Conservation (phyloP, 1,140 invertebrate species). For the Drosophila melanica region DNA sequence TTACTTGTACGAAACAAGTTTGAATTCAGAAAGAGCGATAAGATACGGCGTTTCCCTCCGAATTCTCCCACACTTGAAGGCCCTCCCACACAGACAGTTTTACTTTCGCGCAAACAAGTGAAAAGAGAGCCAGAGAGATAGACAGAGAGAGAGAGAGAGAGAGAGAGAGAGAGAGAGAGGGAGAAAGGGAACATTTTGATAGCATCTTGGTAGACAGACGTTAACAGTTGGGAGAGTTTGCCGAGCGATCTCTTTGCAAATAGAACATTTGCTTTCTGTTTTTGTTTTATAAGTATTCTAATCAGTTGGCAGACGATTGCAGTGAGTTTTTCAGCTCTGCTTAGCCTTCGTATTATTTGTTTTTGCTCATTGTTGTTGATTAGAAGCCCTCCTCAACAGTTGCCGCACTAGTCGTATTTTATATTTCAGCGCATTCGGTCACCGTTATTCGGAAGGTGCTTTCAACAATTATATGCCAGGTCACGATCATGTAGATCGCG, state of each 20-base stretch:
- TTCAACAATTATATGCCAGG: background rate
- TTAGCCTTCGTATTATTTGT: conserved; percentile 73
- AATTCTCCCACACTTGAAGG: background rate
- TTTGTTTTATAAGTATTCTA: conserved; percentile 65
- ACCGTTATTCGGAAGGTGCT: conserved; percentile 24
- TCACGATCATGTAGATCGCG: background rate
- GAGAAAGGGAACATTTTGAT: conserved; percentile 11
- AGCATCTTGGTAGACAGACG: conserved; percentile 13
- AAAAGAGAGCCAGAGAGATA: conserved; percentile 8
- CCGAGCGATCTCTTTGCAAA: conserved; percentile 48
- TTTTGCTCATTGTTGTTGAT: conserved; percentile 50
- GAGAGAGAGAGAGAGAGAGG: conserved; percentile 28
- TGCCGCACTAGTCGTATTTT: conserved; percentile 60
- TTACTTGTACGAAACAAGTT: conserved; percentile 34
- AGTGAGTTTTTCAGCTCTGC: conserved; percentile 42
- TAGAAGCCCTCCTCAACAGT: conserved; percentile 44
- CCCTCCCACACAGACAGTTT: background rate
- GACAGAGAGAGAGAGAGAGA: conserved; percentile 42
- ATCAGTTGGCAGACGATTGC: conserved; percentile 55
- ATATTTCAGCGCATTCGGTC: conserved; percentile 56
- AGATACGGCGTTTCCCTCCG: conserved; percentile 39
- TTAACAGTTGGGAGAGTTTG: conserved; percentile 15
- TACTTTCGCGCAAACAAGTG: conserved; percentile 51
- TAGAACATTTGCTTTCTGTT: conserved; percentile 40
- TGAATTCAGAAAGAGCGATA: conserved; percentile 48